Conservation (phyloP, 2,888 invertebrate genomes). For the Hanleya hanleyi region DNA sequence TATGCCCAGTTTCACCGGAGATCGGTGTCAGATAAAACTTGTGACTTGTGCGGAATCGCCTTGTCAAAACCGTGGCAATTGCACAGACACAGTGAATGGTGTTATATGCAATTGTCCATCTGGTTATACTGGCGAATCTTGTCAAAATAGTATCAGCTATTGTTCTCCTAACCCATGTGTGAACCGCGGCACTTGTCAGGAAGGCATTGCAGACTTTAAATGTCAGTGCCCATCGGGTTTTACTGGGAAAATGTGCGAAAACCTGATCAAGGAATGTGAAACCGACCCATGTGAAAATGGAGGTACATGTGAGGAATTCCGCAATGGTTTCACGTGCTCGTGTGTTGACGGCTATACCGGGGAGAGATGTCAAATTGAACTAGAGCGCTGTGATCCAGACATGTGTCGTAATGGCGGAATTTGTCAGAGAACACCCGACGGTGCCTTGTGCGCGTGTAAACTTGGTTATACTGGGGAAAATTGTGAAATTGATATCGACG, state of each 20-base stretch:
- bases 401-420: not conserved
- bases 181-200: not conserved
- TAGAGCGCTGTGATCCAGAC: not conserved
- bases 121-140: not conserved
- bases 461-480: constrained; percentile 1
- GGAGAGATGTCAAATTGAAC: not conserved
- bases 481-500: constrained; percentile 10
- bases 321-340: not conserved
- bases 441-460: not conserved
- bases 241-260: not conserved
- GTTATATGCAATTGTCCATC: not conserved
- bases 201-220: not conserved
- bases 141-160: not conserved
- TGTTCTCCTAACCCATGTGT: not conserved
- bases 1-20: not conserved
- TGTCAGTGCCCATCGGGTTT: not conserved
- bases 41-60: not conserved
- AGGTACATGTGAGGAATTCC: not conserved
- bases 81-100: not conserved
- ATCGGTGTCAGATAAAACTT: not conserved
- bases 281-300: not conserved
- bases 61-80: not conserved
- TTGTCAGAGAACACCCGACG: not conserved
- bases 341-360: not conserved
- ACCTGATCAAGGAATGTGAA: not conserved